phyloP scores from a whole-genome alignment of 2,888 invertebrate species.

The Andrena trimmerana region DNA sequence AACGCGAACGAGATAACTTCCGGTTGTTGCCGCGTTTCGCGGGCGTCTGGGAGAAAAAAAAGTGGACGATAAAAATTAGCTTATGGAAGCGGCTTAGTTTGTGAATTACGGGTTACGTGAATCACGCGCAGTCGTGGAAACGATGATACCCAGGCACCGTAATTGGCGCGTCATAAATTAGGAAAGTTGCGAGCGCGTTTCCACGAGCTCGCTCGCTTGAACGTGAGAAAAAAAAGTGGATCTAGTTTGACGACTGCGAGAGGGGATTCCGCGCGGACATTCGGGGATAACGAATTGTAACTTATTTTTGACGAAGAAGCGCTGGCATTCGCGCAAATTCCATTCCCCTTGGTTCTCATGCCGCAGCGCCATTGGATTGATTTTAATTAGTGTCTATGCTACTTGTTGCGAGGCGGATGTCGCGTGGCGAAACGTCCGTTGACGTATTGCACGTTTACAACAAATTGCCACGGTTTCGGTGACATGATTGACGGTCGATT shows the following conservation, averaged over 20 bases:
- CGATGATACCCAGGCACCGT: slow-evolving; percentile 22
- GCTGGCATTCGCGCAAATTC: background rate
- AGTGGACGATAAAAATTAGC: slow-evolving; percentile 21
- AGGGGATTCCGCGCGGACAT: too few species aligned
- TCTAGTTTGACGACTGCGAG: background rate
- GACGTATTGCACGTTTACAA: slow-evolving; percentile 13
- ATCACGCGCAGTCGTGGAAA: slow-evolving; percentile 1
- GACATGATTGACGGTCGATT: slow-evolving; percentile 33
- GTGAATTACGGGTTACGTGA: slow-evolving; percentile 18
- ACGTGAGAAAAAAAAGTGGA: slow-evolving; percentile 3
- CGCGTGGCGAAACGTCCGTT: background rate
- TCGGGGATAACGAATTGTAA: too few species aligned
- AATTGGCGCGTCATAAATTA: slow-evolving; percentile 44
- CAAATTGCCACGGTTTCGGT: slow-evolving; percentile 31
- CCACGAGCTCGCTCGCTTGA: background rate
- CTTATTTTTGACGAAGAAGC: background rate
- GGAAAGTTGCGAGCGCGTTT: slow-evolving; percentile 25
- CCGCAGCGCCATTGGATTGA: slow-evolving; percentile 12
- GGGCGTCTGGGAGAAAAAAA: background rate
- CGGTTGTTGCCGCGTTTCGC: slow-evolving; percentile 4
- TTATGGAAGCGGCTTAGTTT: slow-evolving; percentile 4
- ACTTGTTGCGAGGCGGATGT: slow-evolving; percentile 21
- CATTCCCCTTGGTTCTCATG: background rate
- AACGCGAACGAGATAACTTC: slow-evolving; percentile 19
- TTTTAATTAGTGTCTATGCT: slow-evolving; percentile 42